These are phyloP conservation scores for Drosophila guanche DNA, from an alignment of 1,140 invertebrate species.

Conservation along the genomic window DNA sequence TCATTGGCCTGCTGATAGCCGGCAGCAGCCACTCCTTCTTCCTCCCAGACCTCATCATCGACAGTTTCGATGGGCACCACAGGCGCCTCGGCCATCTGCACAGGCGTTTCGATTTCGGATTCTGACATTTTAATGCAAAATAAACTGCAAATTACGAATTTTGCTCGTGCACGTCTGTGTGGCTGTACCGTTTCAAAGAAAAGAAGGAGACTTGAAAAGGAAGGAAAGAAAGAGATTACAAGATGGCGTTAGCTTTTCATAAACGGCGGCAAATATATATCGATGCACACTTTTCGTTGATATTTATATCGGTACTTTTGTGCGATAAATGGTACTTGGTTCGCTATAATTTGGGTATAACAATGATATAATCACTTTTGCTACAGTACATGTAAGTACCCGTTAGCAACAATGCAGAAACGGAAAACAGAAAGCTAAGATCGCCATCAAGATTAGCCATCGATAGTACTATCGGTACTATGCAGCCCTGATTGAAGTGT, in stretches of 20 bases:
- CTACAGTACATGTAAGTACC: too few relatives aligned
- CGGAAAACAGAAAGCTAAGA: too few relatives aligned
- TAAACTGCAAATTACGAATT: background rate
- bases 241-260: slow-evolving; percentile 23
- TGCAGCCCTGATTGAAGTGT: too few relatives aligned
- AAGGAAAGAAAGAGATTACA: slow-evolving; percentile 5
- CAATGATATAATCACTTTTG: too few relatives aligned
- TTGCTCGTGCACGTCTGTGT: background rate
- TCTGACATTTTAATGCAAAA: slow-evolving; percentile 29
- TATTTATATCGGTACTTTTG: too few relatives aligned
- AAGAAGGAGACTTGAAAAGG: slow-evolving; percentile 36
- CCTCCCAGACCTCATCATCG: slow-evolving; percentile 39
- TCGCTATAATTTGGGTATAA: too few relatives aligned
- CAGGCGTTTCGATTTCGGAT: slow-evolving; percentile 17
- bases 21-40: slow-evolving; percentile 11
- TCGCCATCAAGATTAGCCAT: too few relatives aligned
- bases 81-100: slow-evolving; percentile 3
- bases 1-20: slow-evolving; percentile 85
- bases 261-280: slow-evolving; percentile 20
- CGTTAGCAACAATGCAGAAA: too few relatives aligned
- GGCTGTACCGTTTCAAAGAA: slow-evolving; percentile 9
- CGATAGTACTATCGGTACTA: too few relatives aligned
- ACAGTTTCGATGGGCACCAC: background rate
- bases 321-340: too few relatives aligned
- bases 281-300: too few relatives aligned